Percentiles rank a stretch among this genome's conserved stretches.
Evolutionary conservation across 2,797 vertebrate genomes (phyloP).

Genomic region (Vireo griseus): DNA sequence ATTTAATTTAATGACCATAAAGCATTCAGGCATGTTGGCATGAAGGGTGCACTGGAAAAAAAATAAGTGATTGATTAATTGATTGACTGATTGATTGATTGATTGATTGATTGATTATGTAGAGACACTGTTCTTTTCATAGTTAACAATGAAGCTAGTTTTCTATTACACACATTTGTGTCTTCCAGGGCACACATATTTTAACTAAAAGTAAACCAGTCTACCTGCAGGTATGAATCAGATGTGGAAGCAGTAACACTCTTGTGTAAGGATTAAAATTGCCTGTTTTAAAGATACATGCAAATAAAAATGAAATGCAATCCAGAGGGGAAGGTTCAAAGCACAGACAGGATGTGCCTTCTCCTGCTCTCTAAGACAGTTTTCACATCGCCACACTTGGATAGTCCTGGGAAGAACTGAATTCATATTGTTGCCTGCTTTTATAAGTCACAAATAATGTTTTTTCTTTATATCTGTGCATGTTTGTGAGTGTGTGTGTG

Average conservation of each 20-base stretch:
- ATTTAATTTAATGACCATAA: slow-evolving; percentile 56
- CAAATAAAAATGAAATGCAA: slow-evolving; percentile 16
- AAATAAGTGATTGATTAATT: background rate
- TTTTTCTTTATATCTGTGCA: background rate
- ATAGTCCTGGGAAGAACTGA: background rate
- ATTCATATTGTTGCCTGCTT: background rate
- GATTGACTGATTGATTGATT: background rate
- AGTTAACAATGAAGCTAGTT: slow-evolving; percentile 1
- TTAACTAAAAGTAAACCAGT: background rate
- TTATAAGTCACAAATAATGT: background rate
- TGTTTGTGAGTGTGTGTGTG: background rate
- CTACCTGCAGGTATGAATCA: background rate
- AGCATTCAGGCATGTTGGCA: slow-evolving; percentile 50
- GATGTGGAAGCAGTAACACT: background rate
- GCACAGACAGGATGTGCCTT: background rate
- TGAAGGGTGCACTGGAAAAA: slow-evolving; percentile 25
- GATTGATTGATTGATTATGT: slow-evolving; percentile 23
- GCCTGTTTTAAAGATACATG: slow-evolving; percentile 2
- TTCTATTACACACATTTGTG: background rate
- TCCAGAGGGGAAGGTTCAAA: background rate
- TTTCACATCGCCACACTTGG: background rate
- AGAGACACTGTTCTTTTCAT: background rate
- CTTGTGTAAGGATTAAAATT: background rate
- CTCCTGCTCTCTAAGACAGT: background rate
- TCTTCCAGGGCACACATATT: background rate